Evolutionary conservation across 2,888 invertebrate genomes (phyloP).

Genomic region (Chydorus sphaericus): DNA sequence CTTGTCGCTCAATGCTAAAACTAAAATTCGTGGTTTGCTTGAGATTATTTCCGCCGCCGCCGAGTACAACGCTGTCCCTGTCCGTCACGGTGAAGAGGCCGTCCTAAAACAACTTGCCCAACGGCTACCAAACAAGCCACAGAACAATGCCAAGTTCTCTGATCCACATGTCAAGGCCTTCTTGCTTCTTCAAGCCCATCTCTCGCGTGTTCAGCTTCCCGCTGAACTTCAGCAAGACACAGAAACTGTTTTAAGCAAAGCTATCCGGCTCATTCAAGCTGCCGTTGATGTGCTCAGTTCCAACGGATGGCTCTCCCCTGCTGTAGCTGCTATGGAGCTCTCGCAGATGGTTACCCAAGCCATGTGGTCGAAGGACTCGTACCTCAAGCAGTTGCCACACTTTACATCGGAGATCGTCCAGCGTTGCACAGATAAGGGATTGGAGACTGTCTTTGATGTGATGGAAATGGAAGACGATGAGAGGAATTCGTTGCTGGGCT

Average conservation of each 20-base stretch:
- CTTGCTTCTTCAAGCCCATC: constrained; percentile 84
- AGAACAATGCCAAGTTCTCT: constrained; percentile 60
- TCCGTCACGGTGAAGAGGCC: constrained; percentile 87
- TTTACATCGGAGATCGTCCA: constrained; percentile 78
- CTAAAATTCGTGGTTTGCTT: constrained; percentile 88
- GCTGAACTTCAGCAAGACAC: constrained; percentile 96
- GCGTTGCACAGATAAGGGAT: constrained; percentile 69
- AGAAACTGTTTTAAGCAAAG: constrained; percentile 71
- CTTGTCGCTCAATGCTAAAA: constrained; percentile 88
- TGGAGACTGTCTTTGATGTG: constrained; percentile 88
- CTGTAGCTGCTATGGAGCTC: constrained; percentile 97
- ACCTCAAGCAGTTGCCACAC: constrained; percentile 91
- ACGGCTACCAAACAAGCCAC: constrained; percentile 48
- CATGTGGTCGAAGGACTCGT: constrained; percentile 98
- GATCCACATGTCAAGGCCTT: constrained; percentile 97
- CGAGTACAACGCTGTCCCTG: constrained; percentile 87
- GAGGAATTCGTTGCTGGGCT: constrained; percentile 47
- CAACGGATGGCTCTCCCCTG: constrained; percentile 95
- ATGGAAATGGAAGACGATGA: constrained; percentile 85
- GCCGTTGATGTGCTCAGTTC: constrained; percentile 85
- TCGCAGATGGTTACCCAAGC: constrained; percentile 99
- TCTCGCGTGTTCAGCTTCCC: constrained; percentile 82
- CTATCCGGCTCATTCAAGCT: constrained; percentile 75
- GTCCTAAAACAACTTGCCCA: constrained; percentile 51
- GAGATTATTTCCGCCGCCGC: constrained; percentile 97